Evolutionary conservation across 2,113 vertebrate genomes (phyloP).

Genomic region (Cathartes aura): DNA sequence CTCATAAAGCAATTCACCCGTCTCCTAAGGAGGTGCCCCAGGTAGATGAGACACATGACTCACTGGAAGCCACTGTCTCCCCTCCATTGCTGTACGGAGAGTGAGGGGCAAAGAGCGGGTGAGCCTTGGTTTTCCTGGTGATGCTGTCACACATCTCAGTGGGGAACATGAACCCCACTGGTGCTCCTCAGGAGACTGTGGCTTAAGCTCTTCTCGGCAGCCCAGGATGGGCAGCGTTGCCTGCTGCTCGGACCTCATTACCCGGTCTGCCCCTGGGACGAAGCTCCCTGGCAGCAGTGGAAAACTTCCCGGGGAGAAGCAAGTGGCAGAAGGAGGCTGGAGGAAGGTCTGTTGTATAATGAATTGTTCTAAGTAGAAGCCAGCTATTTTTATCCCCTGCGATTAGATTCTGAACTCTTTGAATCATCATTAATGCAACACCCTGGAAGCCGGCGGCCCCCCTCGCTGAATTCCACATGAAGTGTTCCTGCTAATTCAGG

Average conservation of each 20-base stretch:
- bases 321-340: neutral
- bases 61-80: neutral
- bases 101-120: neutral
- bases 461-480: neutral
- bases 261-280: neutral
- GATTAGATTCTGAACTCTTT: conserved; percentile 64
- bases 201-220: too few relatives aligned
- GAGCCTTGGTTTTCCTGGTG: neutral
- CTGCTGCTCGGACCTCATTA: neutral
- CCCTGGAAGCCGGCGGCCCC: conserved; percentile 24
- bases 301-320: neutral
- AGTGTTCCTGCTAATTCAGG: conserved; percentile 58
- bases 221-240: neutral
- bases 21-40: neutral
- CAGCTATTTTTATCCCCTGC: conserved; percentile 52
- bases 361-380: conserved; percentile 38
- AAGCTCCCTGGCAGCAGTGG: neutral
- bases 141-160: rapidly evolving
- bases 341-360: conserved; percentile 47
- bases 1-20: neutral
- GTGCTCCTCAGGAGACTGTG: neutral
- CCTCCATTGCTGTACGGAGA: rapidly evolving
- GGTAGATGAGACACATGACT: neutral
- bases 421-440: conserved; percentile 67
- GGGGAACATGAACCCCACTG: neutral